A percentile compares a stretch with the other conserved stretches of the same genome.
Conservation (phyloP, 92 coral and sea anemone species). For the Phenganax subtilis region DNA sequence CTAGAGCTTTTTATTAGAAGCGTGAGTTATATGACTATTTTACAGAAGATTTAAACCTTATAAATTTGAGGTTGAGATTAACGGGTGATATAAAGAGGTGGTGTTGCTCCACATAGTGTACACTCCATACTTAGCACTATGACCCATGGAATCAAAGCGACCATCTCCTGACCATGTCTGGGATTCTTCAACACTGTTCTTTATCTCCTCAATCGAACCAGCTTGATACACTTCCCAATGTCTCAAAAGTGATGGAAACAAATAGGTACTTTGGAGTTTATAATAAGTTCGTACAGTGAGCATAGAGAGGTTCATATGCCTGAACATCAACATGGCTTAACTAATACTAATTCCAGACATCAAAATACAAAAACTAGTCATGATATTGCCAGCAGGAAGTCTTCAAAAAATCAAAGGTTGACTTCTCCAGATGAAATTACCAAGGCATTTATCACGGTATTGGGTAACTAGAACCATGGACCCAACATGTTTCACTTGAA, state of each 20-base stretch:
- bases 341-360: background rate
- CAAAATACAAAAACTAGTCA: background rate
- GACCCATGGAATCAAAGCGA: background rate
- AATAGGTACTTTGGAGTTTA: background rate
- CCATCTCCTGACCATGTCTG: background rate
- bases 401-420: background rate
- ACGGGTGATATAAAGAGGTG: background rate
- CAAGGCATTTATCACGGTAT: background rate
- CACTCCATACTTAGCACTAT: background rate
- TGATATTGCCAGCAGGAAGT: background rate
- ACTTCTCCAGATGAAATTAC: background rate
- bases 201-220: background rate
- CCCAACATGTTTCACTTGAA: constrained; percentile 41
- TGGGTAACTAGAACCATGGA: constrained; percentile 23
- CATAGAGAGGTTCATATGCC: background rate
- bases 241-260: background rate
- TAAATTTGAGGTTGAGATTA: no score
- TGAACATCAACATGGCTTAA: background rate
- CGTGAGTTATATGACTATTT: no score
- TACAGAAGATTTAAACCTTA: no score
- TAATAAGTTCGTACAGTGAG: background rate
- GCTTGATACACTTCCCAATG: background rate
- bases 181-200: background rate
- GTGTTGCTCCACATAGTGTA: background rate
- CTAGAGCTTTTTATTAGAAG: no score